These are phyloP conservation scores for Labroides dimidiatus DNA, from an alignment of 2,797 vertebrate genomes.

Conservation along the genomic window DNA sequence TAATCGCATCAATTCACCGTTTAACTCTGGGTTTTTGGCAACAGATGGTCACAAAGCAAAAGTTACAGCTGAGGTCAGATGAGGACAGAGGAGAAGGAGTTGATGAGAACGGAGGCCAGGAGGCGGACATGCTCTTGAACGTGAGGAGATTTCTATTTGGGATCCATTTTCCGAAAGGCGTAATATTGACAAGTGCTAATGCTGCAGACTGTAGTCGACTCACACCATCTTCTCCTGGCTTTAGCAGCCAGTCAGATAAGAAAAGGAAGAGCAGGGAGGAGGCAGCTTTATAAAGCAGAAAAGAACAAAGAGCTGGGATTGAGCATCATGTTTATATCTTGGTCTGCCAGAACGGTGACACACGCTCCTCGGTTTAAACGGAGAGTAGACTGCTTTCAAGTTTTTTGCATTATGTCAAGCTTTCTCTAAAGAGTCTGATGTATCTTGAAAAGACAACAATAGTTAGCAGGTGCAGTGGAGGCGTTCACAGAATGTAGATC, in stretches of 20 bases:
- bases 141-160: constrained; percentile 70
- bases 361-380: background rate
- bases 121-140: constrained; percentile 53
- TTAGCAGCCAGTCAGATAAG: constrained; percentile 27
- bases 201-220: constrained; percentile 62
- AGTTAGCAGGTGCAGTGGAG: background rate
- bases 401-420: background rate
- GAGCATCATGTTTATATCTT: background rate
- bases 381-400: background rate
- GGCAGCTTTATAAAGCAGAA: constrained; percentile 4
- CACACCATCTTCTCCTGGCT: constrained; percentile 57
- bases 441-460: background rate
- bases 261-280: constrained; percentile 26
- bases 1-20: constrained; percentile 37
- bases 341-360: background rate
- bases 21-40: constrained; percentile 6
- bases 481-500: too few species aligned
- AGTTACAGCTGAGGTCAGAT: constrained; percentile 40
- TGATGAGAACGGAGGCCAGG: constrained; percentile 28
- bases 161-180: constrained; percentile 60
- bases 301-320: background rate
- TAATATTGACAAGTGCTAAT: constrained; percentile 70
- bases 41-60: constrained; percentile 48
- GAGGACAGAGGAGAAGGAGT: constrained; percentile 48
- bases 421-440: background rate